Evolutionary conservation across 1,140 invertebrate species (phyloP).

Genomic region (Caenorhabditis elegans): DNA sequence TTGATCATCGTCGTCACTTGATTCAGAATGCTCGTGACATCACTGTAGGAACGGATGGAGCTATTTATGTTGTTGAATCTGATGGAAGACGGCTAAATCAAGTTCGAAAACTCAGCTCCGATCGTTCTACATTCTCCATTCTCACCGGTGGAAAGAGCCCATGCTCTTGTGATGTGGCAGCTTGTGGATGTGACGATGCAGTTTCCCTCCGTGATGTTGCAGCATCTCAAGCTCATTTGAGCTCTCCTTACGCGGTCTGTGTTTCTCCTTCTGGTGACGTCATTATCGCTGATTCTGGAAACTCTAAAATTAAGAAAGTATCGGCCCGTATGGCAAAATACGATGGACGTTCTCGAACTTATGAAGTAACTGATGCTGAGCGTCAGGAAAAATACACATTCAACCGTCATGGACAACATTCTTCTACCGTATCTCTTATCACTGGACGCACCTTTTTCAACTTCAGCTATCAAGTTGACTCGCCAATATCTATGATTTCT

Average conservation of each 20-base stretch:
- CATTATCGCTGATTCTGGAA: slow-evolving; percentile 41
- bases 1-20: slow-evolving; percentile 7
- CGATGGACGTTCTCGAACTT: not conserved
- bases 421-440: slow-evolving; percentile 35
- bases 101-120: not conserved
- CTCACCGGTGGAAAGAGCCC: slow-evolving; percentile 16
- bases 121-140: not conserved
- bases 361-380: not conserved
- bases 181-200: slow-evolving; percentile 39
- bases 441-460: slow-evolving; percentile 39
- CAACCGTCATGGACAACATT: slow-evolving; percentile 39
- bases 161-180: slow-evolving; percentile 35
- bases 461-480: slow-evolving; percentile 46
- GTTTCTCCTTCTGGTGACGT: slow-evolving; percentile 28
- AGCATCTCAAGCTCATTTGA: slow-evolving; percentile 23
- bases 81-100: slow-evolving; percentile 37
- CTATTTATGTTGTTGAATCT: slow-evolving; percentile 31
- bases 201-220: not conserved
- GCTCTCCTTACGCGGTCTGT: slow-evolving; percentile 26
- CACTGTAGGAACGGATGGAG: not conserved
- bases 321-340: not conserved
- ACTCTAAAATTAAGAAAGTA: slow-evolving; percentile 39
- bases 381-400: slow-evolving; percentile 34
- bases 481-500: not conserved
- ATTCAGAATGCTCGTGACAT: slow-evolving; percentile 35